Base-by-base conservation (phyloP, 2,888 invertebrate genomes). In the Neelides folsomi region DNA sequence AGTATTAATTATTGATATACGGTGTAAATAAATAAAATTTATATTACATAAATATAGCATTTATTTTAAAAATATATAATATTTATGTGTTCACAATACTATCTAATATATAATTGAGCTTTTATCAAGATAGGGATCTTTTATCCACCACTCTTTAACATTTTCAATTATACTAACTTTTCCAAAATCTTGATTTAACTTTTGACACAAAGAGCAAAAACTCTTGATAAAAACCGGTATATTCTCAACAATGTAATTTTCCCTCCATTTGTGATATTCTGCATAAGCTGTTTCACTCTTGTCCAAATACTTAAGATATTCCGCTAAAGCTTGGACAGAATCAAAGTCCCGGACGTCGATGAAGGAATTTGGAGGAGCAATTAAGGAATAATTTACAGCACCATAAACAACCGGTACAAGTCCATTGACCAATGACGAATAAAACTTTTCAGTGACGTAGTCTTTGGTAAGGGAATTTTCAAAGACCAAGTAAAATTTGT, bases 401-500 rank as follows among this genome's bases (percentile, higher is more conserved):
- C 50, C 50, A 27, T 44, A 43, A 5, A 42, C 42, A 12, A 50
- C 35, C 9, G 50, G 44, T 2, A 50, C 15, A 18, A 50, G 43
- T 18, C 44, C 7, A 19, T 18, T 20, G 18, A 8, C 13, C 12
- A 50, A 20, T 7, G 45, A 37, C 6, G 10, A n/a, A 15, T 15
- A 50, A 36, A 50, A 38, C n/a, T 50, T 50, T 13, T 50, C 50
- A 9, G 50, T 50, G 20, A 45, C 37, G 13, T 50, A 50, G 34
- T 50, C 50, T 8, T 34, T 7, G 18, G 43, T 37, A 4, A 50
- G 12, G 2, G 44, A 50, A 36, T 50, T 50, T 13, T 50, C 50
- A 37, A 50, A 50, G 16, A 37, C 13, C 13, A 50, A 19, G 37
- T 50, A 50, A n/a, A 49, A 49, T 43, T 49, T 49, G 49, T 49